phyloP scores from a whole-genome alignment of 2,113 vertebrate genomes.

The Ciconia stormi region DNA sequence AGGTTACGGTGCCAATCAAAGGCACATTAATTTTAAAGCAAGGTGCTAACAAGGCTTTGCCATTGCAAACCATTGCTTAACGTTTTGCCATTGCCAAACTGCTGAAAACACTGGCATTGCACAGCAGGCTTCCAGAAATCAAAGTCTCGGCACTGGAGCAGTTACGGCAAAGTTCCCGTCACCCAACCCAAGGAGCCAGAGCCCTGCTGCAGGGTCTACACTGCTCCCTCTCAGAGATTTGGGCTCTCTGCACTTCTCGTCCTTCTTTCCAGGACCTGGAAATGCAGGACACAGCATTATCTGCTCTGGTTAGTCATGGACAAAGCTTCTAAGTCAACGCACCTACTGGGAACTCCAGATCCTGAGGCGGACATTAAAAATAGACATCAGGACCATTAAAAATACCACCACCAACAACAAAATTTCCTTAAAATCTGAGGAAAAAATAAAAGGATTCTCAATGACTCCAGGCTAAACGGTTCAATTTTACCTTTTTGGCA shows the following conservation, averaged over 20 bases:
- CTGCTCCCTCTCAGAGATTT: neutral
- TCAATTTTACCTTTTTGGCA: neutral
- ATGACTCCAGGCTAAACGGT: neutral
- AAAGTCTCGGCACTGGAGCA: neutral
- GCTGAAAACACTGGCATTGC: accelerated
- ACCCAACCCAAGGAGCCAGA: neutral
- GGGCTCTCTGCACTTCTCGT: neutral
- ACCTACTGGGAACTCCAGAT: neutral
- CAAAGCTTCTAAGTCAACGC: neutral
- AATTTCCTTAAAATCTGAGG: neutral
- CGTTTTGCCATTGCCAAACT: accelerated
- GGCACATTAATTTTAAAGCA: accelerated
- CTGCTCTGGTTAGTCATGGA: neutral
- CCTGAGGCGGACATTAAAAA: neutral
- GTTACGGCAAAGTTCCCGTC: neutral
- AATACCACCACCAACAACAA: too few species aligned
- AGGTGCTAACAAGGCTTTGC: neutral
- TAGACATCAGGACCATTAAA: neutral
- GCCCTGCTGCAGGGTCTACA: accelerated
- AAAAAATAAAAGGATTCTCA: neutral
- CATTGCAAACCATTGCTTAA: neutral
- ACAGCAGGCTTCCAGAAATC: neutral
- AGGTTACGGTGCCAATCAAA: accelerated
- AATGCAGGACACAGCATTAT: neutral
- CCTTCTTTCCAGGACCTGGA: neutral